Percentiles rank a stretch among this genome's conserved stretches.
These are phyloP conservation scores for Drosophila insularis DNA, from an alignment of 1,140 invertebrate species.

Conservation along the genomic window DNA sequence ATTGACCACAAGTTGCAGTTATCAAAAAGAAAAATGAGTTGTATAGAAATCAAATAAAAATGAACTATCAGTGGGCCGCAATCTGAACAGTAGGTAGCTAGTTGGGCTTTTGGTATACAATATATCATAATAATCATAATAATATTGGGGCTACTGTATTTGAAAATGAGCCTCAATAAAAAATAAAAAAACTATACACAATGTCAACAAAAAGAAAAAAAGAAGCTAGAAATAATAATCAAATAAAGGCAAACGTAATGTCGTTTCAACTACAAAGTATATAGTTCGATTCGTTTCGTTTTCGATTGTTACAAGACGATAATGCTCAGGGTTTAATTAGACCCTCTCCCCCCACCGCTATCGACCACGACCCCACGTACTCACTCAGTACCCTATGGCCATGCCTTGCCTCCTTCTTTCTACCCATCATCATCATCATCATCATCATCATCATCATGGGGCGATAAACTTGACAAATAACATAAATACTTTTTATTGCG, in stretches of 20 bases:
- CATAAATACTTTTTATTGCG: slow-evolving; percentile 80
- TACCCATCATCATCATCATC: too few species aligned
- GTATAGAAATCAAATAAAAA: slow-evolving; percentile 65
- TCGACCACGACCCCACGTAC: too few species aligned
- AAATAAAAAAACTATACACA: slow-evolving; percentile 8
- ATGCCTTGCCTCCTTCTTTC: background rate
- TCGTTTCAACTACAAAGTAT: slow-evolving; percentile 12
- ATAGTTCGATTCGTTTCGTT: background rate
- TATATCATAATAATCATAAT: slow-evolving; percentile 14
- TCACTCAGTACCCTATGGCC: background rate
- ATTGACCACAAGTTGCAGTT: slow-evolving; percentile 13
- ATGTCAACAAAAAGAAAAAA: slow-evolving; percentile 14
- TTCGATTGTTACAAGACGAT: slow-evolving; percentile 74
- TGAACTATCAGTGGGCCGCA: slow-evolving; percentile 46
- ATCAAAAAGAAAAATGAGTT: slow-evolving; percentile 31
- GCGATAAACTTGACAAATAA: slow-evolving; percentile 80
- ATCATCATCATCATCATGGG: background rate
- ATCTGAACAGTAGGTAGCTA: slow-evolving; percentile 38
- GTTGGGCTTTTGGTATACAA: slow-evolving; percentile 37
- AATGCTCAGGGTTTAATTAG: slow-evolving; percentile 72
- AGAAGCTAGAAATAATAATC: background rate
- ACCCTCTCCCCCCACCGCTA: slow-evolving; percentile 9
- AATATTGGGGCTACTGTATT: slow-evolving; percentile 46
- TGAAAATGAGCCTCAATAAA: slow-evolving; percentile 62
- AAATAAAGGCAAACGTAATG: slow-evolving; percentile 35